Conservation (phyloP, 2,888 invertebrate species). For the Argyresthia goedartella region DNA sequence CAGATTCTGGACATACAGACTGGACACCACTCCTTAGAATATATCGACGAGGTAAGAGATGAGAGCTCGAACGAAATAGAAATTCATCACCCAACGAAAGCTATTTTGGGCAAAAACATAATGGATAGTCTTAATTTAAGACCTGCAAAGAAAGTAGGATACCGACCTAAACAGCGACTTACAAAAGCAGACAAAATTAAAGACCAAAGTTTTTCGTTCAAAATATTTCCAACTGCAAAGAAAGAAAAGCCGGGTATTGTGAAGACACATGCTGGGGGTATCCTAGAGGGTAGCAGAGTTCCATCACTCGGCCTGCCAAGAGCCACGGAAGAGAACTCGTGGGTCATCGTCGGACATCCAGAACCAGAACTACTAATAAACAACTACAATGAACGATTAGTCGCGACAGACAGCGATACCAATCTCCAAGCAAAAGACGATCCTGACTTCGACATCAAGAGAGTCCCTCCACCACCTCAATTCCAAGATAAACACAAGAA, state of each 20-base stretch:
- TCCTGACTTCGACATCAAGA: constrained; percentile 30
- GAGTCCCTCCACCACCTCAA: constrained; percentile 56
- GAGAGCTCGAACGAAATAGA: constrained; percentile 25
- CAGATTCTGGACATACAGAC: constrained; percentile 64
- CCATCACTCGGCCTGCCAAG: constrained; percentile 56
- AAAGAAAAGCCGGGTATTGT: constrained; percentile 46
- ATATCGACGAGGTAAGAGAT: constrained; percentile 48
- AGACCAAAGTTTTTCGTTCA: constrained; percentile 34
- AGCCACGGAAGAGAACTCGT: constrained; percentile 44
- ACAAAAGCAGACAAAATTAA: constrained; percentile 41
- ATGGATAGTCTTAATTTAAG: constrained; percentile 62
- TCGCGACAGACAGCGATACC: constrained; percentile 33
- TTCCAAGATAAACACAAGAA: constrained; percentile 56
- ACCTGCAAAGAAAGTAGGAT: constrained; percentile 55
- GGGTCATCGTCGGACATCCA: constrained; percentile 57
- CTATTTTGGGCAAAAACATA: constrained; percentile 57
- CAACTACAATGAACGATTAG: constrained; percentile 51
- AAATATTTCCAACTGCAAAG: constrained; percentile 42
- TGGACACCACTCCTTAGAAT: constrained; percentile 56
- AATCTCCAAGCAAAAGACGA: constrained; percentile 33
- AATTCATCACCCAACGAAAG: constrained; percentile 52
- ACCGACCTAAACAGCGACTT: constrained; percentile 56
- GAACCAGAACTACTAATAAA: constrained; percentile 54
- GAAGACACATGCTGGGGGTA: constrained; percentile 44
- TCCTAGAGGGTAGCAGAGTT: constrained; percentile 48